phyloP scores from a whole-genome alignment of 2,113 vertebrate species.

The Orientallactaga bullata region DNA sequence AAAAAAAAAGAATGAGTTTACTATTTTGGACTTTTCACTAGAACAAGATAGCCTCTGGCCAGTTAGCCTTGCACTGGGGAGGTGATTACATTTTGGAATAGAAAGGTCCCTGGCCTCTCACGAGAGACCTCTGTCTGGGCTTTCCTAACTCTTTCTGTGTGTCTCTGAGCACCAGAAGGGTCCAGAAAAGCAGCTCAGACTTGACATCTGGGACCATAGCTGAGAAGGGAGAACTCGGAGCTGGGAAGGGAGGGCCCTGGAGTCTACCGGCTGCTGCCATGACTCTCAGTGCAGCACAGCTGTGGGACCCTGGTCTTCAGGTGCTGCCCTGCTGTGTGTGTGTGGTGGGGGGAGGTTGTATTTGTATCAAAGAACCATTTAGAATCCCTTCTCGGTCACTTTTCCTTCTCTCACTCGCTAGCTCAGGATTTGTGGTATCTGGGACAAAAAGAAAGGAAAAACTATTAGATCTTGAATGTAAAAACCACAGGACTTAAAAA shows the following conservation, averaged over 20 bases:
- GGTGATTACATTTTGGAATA: constrained; percentile 15
- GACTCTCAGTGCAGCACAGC: neutral
- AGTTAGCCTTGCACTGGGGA: constrained; percentile 21
- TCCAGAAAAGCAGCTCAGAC: fast-evolving
- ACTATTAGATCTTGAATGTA: constrained; percentile 82
- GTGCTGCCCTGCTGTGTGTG: constrained; percentile 30
- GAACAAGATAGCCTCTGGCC: constrained; percentile 47
- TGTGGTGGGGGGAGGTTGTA: no score
- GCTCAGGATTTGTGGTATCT: constrained; percentile 79
- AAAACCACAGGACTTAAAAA: constrained; percentile 80
- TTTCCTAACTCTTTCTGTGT: neutral
- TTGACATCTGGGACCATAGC: neutral
- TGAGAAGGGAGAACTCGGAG: neutral
- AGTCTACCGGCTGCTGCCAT: neutral
- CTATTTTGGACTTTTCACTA: constrained; percentile 67
- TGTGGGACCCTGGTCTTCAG: neutral
- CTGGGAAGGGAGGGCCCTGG: neutral
- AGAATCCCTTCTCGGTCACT: constrained; percentile 52
- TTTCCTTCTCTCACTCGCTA: constrained; percentile 66
- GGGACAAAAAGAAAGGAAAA: constrained; percentile 75
- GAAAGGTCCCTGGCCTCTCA: constrained; percentile 46
- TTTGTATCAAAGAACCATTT: constrained; percentile 50
- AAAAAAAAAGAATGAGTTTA: neutral
- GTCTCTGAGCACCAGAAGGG: neutral
- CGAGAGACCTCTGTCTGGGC: neutral